Percentiles rank a stretch among this genome's conserved stretches.
Conservation (phyloP, 2,797 vertebrate genomes). For the Pyrocephalus nanus region DNA sequence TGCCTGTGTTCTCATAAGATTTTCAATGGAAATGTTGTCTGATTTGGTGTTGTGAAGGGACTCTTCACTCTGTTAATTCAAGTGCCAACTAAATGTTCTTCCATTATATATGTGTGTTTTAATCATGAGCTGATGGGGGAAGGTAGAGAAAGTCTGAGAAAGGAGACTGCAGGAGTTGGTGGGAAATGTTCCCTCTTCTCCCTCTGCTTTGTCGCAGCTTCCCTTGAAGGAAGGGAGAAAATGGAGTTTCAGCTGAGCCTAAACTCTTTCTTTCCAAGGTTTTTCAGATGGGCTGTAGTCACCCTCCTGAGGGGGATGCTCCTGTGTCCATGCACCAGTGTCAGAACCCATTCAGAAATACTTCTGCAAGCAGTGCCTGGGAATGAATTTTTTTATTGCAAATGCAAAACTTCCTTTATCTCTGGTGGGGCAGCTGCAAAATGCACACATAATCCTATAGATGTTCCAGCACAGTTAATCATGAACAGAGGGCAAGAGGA, state of each 20-base stretch:
- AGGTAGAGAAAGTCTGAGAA: neutral
- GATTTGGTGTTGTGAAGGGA: neutral
- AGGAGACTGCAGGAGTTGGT: neutral
- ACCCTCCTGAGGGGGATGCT: no score
- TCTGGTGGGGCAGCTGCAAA: neutral
- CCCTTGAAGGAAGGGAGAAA: neutral
- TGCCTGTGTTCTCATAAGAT: neutral
- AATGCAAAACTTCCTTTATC: neutral
- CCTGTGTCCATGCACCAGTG: accelerated
- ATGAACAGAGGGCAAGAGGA: neutral
- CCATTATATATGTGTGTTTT: neutral
- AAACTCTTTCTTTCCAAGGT: neutral
- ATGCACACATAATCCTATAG: neutral
- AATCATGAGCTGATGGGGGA: neutral
- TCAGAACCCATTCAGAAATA: neutral
- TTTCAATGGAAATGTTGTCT: neutral
- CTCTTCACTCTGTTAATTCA: neutral
- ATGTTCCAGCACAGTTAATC: neutral
- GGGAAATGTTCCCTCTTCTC: neutral
- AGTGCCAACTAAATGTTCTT: neutral
- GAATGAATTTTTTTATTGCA: neutral
- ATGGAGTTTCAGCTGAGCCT: neutral
- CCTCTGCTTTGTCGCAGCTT: neutral
- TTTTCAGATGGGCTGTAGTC: neutral
- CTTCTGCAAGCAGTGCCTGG: neutral